Evolutionary conservation across 1,140 invertebrate genomes (phyloP).

Genomic region (Chelonus insularis): DNA sequence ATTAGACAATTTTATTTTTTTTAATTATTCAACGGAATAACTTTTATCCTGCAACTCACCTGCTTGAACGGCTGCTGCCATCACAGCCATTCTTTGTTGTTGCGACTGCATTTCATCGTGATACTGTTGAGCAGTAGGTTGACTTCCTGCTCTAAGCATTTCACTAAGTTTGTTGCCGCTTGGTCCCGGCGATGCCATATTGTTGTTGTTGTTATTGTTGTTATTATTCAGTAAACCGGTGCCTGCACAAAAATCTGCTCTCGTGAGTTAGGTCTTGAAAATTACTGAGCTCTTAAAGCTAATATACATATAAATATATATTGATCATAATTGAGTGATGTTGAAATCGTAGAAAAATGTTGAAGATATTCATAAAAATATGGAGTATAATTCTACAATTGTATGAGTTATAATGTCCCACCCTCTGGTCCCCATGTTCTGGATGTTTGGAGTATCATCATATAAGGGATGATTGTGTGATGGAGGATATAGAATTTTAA

Average conservation of each 20-base stretch:
- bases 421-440: slow-evolving; percentile 10
- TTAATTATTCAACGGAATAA: background rate
- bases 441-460: background rate
- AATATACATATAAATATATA: too few relatives aligned
- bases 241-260: slow-evolving; percentile 60
- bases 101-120: slow-evolving; percentile 72
- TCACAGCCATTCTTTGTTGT: slow-evolving; percentile 74
- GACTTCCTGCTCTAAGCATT: slow-evolving; percentile 64
- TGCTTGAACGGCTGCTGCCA: slow-evolving; percentile 70
- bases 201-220: slow-evolving; percentile 73
- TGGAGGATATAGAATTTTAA: background rate
- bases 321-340: too few relatives aligned
- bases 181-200: slow-evolving; percentile 59
- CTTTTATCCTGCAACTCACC: too few relatives aligned
- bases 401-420: too few relatives aligned
- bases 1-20: background rate
- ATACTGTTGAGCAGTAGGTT: slow-evolving; percentile 65
- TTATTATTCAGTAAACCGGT: slow-evolving; percentile 65
- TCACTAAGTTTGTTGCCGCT: slow-evolving; percentile 69
- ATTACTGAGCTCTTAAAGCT: background rate
- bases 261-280: slow-evolving; percentile 44
- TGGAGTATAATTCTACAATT: too few relatives aligned
- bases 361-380: too few relatives aligned
- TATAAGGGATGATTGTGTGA: background rate
- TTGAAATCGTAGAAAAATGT: too few relatives aligned